These are phyloP conservation scores for Schizothorax lantsangensis DNA, from an alignment of 2,797 vertebrate genomes.

Conservation along the genomic window DNA sequence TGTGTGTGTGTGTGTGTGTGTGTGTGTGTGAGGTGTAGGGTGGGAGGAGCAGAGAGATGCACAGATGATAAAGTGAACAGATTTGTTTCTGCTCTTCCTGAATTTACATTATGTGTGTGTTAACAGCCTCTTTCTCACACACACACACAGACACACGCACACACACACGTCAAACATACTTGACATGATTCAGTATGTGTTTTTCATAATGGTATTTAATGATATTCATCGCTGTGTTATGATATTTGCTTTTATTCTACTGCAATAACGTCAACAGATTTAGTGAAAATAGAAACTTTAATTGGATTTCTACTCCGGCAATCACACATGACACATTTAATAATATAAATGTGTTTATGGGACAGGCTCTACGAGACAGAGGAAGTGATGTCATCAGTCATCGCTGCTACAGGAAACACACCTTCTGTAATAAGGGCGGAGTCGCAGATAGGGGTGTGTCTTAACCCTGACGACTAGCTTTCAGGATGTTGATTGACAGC, in stretches of 20 bases:
- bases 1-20: not conserved
- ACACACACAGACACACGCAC: not conserved
- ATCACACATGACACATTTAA: constrained; percentile 40
- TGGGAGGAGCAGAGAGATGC: not conserved
- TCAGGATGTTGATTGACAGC: not conserved
- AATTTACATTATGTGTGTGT: not conserved
- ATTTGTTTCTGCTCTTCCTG: not conserved
- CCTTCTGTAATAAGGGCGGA: not conserved
- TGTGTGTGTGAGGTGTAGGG: not conserved
- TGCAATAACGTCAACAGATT: not conserved
- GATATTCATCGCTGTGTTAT: not conserved
- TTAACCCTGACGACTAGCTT: not conserved
- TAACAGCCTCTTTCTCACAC: not conserved
- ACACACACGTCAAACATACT: not conserved
- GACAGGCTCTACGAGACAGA: not conserved
- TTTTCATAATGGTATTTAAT: not conserved
- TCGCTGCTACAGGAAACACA: constrained; percentile 1
- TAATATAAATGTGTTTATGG: constrained; percentile 36
- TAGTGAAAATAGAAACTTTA: constrained; percentile 48
- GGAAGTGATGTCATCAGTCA: not conserved
- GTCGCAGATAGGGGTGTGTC: not conserved
- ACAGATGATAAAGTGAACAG: not conserved
- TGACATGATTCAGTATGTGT: not conserved
- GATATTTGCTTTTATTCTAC: not conserved
- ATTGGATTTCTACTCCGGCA: constrained; percentile 12